Base-by-base conservation (phyloP, 2,888 invertebrate genomes). In the Dorcus parallelipipedus region DNA sequence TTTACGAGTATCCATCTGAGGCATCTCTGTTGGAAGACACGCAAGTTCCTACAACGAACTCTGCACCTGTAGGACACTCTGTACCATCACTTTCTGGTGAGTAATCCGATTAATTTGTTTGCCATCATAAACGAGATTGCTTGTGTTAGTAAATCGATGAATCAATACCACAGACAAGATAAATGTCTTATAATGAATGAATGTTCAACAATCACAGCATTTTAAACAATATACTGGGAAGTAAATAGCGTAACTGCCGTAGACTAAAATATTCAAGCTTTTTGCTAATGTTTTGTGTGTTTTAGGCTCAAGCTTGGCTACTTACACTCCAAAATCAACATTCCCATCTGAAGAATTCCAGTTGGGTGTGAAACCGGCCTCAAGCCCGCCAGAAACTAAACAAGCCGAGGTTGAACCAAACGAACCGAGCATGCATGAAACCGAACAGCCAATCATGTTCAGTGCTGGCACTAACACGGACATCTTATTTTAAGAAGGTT, bases 1-100 rank as follows among this genome's bases (percentile, higher is more conserved):
- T 92, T 54, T 95, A 91, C 81, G 96, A 96, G 82, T 97, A 97
- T 80, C 95, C 95, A 54, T 94, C 94, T 58, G 96, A 96, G 82
- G 86, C 88, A 61, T 92, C 93, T 48, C 80, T 93, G 72, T 78
- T 87, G 72, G 86, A 89, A 73, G 89, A 89, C 64, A 79, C 58
- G 9, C 49, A 50, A 45, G 45, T 45, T 45, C 45, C 45, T 45
- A 9, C 45, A 20, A 56, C 67, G 26, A 61, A 67, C 38, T 59
- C 60, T 41, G 54, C 57, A 47, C 57, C 66, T 49, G 64, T 74
- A 56, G 71, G 74, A 63, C 73, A 74, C 61, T 62, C 71, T 62
- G 71, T 75, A 71, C 74, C 75, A 68, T 70, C 68, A 39, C 65
- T 75, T 56, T 63, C 71, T 60, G 75, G 75, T 74, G 65, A 71